These are phyloP conservation scores for Rhaphigaster nebulosa DNA, from an alignment of 2,888 invertebrate species.

Conservation along the genomic window DNA sequence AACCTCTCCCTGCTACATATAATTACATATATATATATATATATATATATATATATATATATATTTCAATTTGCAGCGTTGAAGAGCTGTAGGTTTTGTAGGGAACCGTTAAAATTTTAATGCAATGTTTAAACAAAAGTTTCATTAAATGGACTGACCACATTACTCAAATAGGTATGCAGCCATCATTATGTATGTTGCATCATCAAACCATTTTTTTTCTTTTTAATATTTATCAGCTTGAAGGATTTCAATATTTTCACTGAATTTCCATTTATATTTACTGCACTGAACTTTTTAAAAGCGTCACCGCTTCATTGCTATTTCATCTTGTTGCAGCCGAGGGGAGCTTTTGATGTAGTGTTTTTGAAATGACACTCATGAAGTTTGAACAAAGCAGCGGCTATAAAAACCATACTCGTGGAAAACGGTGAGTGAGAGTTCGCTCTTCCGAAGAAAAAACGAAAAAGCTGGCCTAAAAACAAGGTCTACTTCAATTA, in stretches of 20 bases:
- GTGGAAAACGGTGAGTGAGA: conserved; percentile 50
- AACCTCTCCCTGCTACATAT: no score
- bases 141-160: no score
- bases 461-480: conserved; percentile 58
- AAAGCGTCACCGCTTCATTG: conserved; percentile 1
- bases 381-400: conserved; percentile 45
- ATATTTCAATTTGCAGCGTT: no score
- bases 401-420: conserved; percentile 48
- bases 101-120: no score
- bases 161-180: no score
- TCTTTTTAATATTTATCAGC: no score
- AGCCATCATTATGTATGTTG: no score
- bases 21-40: no score
- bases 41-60: no score
- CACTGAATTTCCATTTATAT: not conserved
- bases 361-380: conserved; percentile 49
- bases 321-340: conserved; percentile 29
- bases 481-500: conserved; percentile 59
- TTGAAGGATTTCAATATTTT: not conserved
- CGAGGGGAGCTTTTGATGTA: conserved; percentile 27
- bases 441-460: conserved; percentile 34
- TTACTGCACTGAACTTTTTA: not conserved
- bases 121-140: no score
- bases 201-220: no score
- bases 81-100: no score